phyloP scores from a whole-genome alignment of 2,888 invertebrate genomes.

The Meganola albula region DNA sequence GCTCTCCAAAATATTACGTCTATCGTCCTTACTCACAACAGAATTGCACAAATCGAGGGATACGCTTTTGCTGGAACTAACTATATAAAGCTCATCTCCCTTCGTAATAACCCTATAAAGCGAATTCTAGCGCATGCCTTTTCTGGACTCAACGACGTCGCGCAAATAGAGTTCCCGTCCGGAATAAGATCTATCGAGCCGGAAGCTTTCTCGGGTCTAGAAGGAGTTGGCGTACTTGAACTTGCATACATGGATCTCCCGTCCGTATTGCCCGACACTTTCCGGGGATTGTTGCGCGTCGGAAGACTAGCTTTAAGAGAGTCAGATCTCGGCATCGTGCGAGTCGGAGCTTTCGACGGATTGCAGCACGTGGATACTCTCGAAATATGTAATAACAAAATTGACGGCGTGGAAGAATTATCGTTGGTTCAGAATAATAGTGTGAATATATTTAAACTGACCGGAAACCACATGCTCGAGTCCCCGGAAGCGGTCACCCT shows the following conservation, averaged over 20 bases:
- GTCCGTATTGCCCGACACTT: slow-evolving; percentile 83
- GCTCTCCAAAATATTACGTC: slow-evolving; percentile 88
- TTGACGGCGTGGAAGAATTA: slow-evolving; percentile 87
- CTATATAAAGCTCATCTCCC: slow-evolving; percentile 86
- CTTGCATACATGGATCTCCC: slow-evolving; percentile 90
- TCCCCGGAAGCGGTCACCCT: slow-evolving; percentile 85
- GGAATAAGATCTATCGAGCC: slow-evolving; percentile 86
- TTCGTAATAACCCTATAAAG: slow-evolving; percentile 90
- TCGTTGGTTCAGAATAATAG: slow-evolving; percentile 83
- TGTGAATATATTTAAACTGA: slow-evolving; percentile 83
- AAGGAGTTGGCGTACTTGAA: slow-evolving; percentile 88
- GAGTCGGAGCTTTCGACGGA: slow-evolving; percentile 86
- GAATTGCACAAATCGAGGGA: slow-evolving; percentile 82
- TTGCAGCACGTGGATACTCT: slow-evolving; percentile 83
- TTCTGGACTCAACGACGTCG: slow-evolving; percentile 88
- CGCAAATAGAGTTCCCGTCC: slow-evolving; percentile 89
- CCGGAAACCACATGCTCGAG: slow-evolving; percentile 90
- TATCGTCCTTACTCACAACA: slow-evolving; percentile 83
- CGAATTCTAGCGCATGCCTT: slow-evolving; percentile 90
- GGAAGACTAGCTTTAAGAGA: slow-evolving; percentile 87
- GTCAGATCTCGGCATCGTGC: slow-evolving; percentile 87
- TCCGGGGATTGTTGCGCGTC: slow-evolving; percentile 86
- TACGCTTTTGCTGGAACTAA: slow-evolving; percentile 93
- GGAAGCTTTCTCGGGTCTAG: slow-evolving; percentile 88
- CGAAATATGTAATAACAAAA: slow-evolving; percentile 90